A percentile compares a stretch with the other conserved stretches of the same genome.
Evolutionary conservation across 37 sponge, comb jelly and placozoan genomes (phyloP).

Genomic region (Ephydatia muelleri): DNA sequence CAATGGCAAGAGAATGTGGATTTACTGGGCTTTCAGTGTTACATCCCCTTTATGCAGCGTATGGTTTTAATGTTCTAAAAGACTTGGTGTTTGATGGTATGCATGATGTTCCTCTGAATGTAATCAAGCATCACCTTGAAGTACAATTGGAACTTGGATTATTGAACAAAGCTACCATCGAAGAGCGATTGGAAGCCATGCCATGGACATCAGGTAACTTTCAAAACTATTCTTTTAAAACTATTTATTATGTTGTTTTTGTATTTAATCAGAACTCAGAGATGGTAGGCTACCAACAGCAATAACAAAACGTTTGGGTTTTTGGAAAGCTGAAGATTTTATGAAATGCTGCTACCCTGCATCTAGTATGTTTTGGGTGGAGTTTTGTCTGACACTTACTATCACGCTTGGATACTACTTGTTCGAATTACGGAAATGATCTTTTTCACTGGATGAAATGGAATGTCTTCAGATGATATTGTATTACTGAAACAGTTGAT

Average conservation of each 20-base stretch:
- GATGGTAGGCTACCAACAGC: too few relatives aligned
- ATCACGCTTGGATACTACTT: conserved; percentile 29
- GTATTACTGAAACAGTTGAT: conserved; percentile 12
- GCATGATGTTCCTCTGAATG: conserved; percentile 15
- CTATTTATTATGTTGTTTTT: too few relatives aligned
- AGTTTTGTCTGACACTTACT: conserved; percentile 15
- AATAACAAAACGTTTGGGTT: conserved; percentile 30
- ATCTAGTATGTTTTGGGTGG: conserved; percentile 35
- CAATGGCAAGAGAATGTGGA: conserved; percentile 16
- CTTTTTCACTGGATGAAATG: conserved; percentile 22
- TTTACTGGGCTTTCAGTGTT: conserved; percentile 15
- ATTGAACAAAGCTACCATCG: not conserved
- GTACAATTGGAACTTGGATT: not conserved
- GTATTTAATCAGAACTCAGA: too few relatives aligned
- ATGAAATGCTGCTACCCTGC: conserved; percentile 37
- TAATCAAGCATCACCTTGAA: conserved; percentile 6
- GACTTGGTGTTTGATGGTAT: conserved; percentile 42
- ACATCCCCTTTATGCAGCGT: conserved; percentile 4
- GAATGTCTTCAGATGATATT: conserved; percentile 16
- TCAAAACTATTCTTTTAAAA: conserved; percentile 1
- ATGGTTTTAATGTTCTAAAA: conserved; percentile 11
- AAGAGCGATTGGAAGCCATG: conserved; percentile 12
- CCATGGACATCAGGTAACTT: conserved; percentile 39
- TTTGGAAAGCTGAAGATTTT: conserved; percentile 47
- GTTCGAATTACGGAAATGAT: conserved; percentile 30